phyloP scores from a whole-genome alignment of 2,113 vertebrate species.

The Tetrao urogallus region DNA sequence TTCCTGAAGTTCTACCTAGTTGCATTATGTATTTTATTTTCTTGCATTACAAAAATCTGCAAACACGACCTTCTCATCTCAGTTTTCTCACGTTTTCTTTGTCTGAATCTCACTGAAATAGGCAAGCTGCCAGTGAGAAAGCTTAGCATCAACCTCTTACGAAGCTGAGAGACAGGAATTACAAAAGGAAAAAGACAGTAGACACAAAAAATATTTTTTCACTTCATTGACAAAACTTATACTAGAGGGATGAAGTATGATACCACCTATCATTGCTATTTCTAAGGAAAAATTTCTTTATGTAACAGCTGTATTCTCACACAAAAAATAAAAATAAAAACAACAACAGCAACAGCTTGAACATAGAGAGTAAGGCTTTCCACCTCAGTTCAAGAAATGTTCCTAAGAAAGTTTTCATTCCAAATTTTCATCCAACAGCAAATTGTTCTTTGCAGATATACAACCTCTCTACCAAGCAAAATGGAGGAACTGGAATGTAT shows the following conservation, averaged over 20 bases:
- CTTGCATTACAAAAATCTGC: constrained; percentile 9
- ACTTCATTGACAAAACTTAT: neutral
- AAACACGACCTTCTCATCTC: constrained; percentile 51
- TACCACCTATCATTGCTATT: neutral
- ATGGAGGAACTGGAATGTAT: neutral
- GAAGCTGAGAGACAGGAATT: constrained; percentile 38
- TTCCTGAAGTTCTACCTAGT: constrained; percentile 46
- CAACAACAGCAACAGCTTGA: neutral
- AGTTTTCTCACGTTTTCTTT: constrained; percentile 40
- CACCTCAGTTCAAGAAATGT: neutral
- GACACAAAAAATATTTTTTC: neutral
- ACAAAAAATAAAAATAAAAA: neutral
- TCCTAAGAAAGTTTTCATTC: neutral
- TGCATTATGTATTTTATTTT: constrained; percentile 51
- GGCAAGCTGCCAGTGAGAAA: constrained; percentile 48
- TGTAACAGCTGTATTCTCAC: neutral
- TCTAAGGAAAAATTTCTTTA: neutral
- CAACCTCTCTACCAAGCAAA: neutral
- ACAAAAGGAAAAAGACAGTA: neutral
- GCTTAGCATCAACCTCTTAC: constrained; percentile 12
- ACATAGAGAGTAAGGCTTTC: neutral
- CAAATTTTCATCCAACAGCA: neutral
- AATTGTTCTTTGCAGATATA: neutral
- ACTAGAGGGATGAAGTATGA: neutral
- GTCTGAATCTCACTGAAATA: constrained; percentile 49